Evolutionary conservation across 2,888 invertebrate genomes (phyloP), one percentile per base, ranked within the genome.

Genomic region (Meteorus colon): DNA sequence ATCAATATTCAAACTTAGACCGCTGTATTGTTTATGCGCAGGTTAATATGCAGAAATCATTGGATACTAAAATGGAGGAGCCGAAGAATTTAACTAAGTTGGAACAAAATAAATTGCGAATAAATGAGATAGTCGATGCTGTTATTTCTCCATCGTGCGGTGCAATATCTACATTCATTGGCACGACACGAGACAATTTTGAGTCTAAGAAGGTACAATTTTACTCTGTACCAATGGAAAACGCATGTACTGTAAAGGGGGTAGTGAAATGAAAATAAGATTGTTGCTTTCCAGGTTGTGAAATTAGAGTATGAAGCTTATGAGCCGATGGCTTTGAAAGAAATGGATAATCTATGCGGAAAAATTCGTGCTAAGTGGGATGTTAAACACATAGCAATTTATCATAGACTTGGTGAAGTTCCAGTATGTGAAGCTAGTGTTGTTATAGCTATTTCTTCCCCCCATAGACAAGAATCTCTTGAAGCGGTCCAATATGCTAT

Each of bases 271-370:
- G 59, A 45, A 59, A 51, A 48, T 73, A n/a, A 77, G 24, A 74
- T 31, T 10, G 19, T 48, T 70, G 10, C 78, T 68, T 78, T 85
- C 1, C 86, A 94, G 93, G 98, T 98, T n/a, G 80, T 95, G n/a
- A 92, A 92, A 75, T 91, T 98, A 71, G 96, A 97, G 86, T 99
- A 98, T 90, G 98, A 98, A 90, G 97, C 97, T 0, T 98, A 98
- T 87, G 95, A 96, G 83, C 91, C 94, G 1, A 98, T 98, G 98
- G 98, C 97, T 0, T 82, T 95, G 8, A 96, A 96, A 86, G 93
- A 95, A 79, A 93, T 98, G 92, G 92, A 93, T 79, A 92, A 92
- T 73, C 94, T 98, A 51, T 97, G 97, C 87, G 86, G 90, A 0
- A 92, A 94, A 74, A 92, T 96, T 14, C 92, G 97, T 41, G 86